Evolutionary conservation across 2,797 vertebrate species (phyloP).

Genomic region (Gymnoscopelus microlampas): DNA sequence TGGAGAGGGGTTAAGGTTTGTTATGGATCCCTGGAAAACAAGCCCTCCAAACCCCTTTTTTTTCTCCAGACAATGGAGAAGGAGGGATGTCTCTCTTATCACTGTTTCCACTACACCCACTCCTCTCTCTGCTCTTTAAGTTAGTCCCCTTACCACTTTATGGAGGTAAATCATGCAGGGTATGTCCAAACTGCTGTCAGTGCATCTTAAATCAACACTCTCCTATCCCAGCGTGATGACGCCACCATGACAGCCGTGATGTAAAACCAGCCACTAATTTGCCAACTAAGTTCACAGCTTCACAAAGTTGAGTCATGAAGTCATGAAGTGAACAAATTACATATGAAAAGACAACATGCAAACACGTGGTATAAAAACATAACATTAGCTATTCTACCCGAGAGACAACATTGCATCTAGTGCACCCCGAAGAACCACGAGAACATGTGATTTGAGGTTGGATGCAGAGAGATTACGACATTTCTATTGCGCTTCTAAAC

Average conservation of each 20-base stretch:
- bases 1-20: slow-evolving; percentile 22
- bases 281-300: background rate
- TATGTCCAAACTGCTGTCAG: slow-evolving; percentile 26
- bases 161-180: slow-evolving; percentile 21
- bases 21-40: slow-evolving; percentile 40
- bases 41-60: slow-evolving; percentile 35
- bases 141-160: slow-evolving; percentile 31
- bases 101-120: background rate
- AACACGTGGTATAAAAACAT: background rate
- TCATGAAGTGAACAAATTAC: background rate
- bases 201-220: slow-evolving; percentile 43
- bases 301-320: slow-evolving; percentile 11
- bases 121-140: slow-evolving; percentile 38
- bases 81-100: slow-evolving; percentile 33
- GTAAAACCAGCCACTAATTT: slow-evolving; percentile 28
- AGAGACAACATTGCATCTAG: no score
- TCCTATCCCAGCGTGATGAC: slow-evolving; percentile 31
- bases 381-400: no score
- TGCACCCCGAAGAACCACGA: no score
- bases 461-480: no score
- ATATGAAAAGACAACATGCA: background rate
- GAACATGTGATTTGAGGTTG: no score
- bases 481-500: no score
- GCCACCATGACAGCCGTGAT: slow-evolving; percentile 35
- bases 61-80: slow-evolving; percentile 24